phyloP scores from a whole-genome alignment of 2,797 vertebrate genomes.

The Cossypha dichroa region DNA sequence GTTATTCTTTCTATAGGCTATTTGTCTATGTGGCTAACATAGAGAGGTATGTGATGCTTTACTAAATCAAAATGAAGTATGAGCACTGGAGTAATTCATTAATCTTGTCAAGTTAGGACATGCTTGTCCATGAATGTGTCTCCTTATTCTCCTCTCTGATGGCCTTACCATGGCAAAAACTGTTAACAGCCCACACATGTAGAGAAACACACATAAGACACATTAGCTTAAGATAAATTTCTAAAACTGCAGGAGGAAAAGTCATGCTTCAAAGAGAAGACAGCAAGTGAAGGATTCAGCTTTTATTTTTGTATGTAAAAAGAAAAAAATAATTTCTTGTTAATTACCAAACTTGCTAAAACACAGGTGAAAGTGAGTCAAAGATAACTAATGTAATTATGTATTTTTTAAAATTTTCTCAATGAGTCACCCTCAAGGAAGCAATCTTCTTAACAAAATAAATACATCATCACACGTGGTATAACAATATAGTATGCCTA shows the following conservation, averaged over 20 bases:
- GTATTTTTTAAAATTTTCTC: neutral
- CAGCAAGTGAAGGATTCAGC: neutral
- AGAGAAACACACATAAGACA: neutral
- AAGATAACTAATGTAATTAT: neutral
- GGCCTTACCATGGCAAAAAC: neutral
- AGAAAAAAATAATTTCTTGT: neutral
- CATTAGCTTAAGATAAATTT: neutral
- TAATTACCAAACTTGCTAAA: neutral
- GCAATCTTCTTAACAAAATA: neutral
- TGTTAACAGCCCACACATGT: fast-evolving
- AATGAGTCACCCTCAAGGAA: neutral
- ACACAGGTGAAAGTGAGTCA: neutral
- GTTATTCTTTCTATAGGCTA: neutral
- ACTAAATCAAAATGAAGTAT: neutral
- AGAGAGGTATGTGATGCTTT: neutral
- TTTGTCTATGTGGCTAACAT: neutral
- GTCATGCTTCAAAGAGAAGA: neutral
- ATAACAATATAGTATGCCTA: neutral
- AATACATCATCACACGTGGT: neutral
- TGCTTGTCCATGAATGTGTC: neutral
- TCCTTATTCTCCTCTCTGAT: neutral
- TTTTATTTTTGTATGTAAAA: neutral
- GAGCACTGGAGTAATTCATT: neutral
- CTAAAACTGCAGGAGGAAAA: neutral
- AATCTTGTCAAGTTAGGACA: neutral